Evolutionary conservation across 2,888 invertebrate species (phyloP).

Genomic region (Fragum sueziense): DNA sequence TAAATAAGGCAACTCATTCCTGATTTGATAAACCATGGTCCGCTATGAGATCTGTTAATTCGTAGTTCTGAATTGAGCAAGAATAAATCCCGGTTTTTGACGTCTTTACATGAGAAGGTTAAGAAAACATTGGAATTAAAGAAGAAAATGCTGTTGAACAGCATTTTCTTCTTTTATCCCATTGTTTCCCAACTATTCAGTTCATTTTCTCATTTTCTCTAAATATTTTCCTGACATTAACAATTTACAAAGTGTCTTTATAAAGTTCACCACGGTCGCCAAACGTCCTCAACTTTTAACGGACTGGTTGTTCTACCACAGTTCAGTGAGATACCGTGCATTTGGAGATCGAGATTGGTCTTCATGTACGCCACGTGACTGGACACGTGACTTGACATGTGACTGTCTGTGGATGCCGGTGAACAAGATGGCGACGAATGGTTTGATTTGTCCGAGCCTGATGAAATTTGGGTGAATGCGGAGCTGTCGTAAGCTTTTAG

Average conservation of each 20-base stretch:
- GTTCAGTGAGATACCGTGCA: conserved; percentile 36
- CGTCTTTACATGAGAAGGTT: not conserved
- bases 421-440: conserved; percentile 55
- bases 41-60: too few species aligned
- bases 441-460: conserved; percentile 35
- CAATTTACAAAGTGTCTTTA: too few species aligned
- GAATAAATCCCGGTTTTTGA: not conserved
- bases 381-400: too few species aligned
- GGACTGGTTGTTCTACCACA: conserved; percentile 56
- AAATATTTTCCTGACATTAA: too few species aligned
- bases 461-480: conserved; percentile 48
- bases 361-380: conserved; percentile 22
- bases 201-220: too few species aligned
- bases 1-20: too few species aligned
- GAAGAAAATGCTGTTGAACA: not conserved
- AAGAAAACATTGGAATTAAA: not conserved
- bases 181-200: not conserved
- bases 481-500: conserved; percentile 55
- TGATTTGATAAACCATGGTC: too few species aligned
- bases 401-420: conserved; percentile 31
- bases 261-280: conserved; percentile 69
- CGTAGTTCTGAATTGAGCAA: not conserved
- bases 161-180: not conserved
- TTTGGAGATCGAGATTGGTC: conserved; percentile 36
- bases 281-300: conserved; percentile 67